A percentile compares a stretch with the other conserved stretches of the same genome.
Conservation (phyloP, 2,888 invertebrate genomes). For the Pollenia griseotomentosa region DNA sequence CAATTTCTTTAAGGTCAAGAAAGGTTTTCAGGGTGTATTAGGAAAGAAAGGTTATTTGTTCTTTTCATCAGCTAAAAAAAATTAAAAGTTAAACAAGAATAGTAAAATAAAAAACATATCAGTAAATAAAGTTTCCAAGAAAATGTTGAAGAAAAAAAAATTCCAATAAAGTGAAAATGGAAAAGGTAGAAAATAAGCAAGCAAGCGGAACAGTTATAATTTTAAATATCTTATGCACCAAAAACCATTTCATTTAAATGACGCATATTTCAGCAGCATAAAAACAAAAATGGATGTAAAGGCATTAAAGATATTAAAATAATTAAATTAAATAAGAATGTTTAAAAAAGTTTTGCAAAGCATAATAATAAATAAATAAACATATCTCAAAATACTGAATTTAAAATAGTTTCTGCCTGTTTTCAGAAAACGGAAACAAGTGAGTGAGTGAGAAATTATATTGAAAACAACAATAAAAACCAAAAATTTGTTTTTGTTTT, state of each 20-base stretch:
- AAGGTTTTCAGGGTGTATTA: conserved; percentile 31
- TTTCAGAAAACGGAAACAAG: too few relatives aligned
- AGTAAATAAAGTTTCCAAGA: conserved; percentile 4
- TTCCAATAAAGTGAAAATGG: not conserved
- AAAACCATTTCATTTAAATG: not conserved
- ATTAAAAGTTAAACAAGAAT: conserved; percentile 33
- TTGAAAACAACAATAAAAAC: too few relatives aligned
- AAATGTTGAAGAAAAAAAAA: not conserved
- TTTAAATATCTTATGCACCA: too few relatives aligned
- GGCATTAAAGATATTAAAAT: too few relatives aligned
- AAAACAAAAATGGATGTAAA: too few relatives aligned
- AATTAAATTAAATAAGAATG: not conserved
- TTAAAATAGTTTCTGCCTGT: too few relatives aligned
- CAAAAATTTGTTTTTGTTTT: too few relatives aligned
- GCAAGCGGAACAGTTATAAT: too few relatives aligned
- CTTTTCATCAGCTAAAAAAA: conserved; percentile 54
- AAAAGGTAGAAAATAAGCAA: not conserved
- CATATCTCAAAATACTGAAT: not conserved
- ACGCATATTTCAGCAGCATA: too few relatives aligned
- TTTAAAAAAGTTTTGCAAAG: conserved; percentile 6
- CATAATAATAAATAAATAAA: not conserved
- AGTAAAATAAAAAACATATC: conserved; percentile 34
- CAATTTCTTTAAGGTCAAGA: conserved; percentile 36
- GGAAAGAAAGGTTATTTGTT: conserved; percentile 45
- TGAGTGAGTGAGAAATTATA: too few relatives aligned